These are phyloP conservation scores for Heliocidaris erythrogramma DNA, from an alignment of 35 echinoderm and acorn worm genomes.

Conservation along the genomic window DNA sequence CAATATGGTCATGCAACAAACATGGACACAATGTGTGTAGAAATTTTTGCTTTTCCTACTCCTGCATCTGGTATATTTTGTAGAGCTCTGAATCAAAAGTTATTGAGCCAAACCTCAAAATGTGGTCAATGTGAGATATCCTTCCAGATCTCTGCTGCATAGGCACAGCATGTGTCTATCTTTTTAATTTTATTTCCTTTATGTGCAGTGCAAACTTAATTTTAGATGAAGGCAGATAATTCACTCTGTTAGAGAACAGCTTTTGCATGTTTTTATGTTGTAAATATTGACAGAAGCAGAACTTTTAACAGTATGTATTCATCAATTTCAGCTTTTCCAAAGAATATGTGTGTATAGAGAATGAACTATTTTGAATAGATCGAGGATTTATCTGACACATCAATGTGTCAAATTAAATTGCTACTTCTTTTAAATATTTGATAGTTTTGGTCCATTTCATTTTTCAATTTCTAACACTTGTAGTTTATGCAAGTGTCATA, in stretches of 20 bases:
- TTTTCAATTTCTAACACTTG: neutral
- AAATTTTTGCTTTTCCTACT: too few species aligned
- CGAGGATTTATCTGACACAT: neutral
- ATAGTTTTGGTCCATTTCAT: neutral
- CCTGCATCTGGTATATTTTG: too few species aligned
- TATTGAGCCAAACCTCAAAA: too few species aligned
- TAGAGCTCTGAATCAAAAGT: too few species aligned
- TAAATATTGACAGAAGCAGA: neutral
- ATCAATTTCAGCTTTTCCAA: neutral
- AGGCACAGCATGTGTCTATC: too few species aligned
- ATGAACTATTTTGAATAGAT: neutral
- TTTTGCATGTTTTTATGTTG: neutral
- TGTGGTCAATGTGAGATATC: too few species aligned
- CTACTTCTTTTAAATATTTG: neutral
- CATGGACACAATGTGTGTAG: too few species aligned
- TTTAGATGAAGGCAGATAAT: neutral
- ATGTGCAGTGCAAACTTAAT: neutral
- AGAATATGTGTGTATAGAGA: neutral
- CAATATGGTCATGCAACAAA: too few species aligned
- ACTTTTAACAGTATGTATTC: neutral
- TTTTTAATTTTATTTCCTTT: too few species aligned
- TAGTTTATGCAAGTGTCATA: neutral
- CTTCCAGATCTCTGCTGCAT: too few species aligned
- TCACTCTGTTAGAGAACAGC: too few species aligned
- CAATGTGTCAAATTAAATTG: neutral